A percentile compares a stretch with the other conserved stretches of the same genome.
Conservation (phyloP, 2,888 invertebrate genomes). For the Nemapogon koenigi region DNA sequence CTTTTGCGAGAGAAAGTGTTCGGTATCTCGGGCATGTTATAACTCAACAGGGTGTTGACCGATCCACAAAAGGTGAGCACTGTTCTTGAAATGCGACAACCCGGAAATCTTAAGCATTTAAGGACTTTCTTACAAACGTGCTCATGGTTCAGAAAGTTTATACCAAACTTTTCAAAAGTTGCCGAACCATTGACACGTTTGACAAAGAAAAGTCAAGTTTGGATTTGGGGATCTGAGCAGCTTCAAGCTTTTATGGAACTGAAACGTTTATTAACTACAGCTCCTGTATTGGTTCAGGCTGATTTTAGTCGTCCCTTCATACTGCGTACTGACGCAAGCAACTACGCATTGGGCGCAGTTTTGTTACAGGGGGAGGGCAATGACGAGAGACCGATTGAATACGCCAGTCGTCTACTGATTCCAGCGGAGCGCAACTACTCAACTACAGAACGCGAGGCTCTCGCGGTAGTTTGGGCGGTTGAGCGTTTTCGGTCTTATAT, state of each 20-base stretch:
- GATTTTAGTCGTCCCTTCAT: conserved; percentile 13
- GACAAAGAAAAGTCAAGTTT: conserved; percentile 18
- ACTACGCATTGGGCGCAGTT: conserved; percentile 15
- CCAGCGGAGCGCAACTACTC: conserved; percentile 26
- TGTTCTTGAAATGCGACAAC: conserved; percentile 9
- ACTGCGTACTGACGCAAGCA: conserved; percentile 17
- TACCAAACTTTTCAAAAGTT: conserved; percentile 17
- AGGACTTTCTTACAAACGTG: conserved; percentile 19
- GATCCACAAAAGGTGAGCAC: conserved; percentile 6
- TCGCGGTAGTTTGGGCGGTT: conserved; percentile 22
- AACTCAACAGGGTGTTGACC: conserved; percentile 4
- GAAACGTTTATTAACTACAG: conserved; percentile 14
- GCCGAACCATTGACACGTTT: conserved; percentile 17
- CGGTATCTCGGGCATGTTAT: conserved; percentile 10
- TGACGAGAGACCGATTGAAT: conserved; percentile 18
- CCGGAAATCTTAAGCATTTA: neutral
- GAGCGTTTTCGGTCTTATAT: conserved; percentile 14
- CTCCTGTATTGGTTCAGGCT: conserved; percentile 17
- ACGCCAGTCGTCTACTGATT: conserved; percentile 19
- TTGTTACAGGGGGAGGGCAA: conserved; percentile 14
- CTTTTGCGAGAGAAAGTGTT: conserved; percentile 8
- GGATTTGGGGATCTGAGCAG: conserved; percentile 21
- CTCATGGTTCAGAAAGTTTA: conserved; percentile 25
- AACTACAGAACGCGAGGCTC: conserved; percentile 28
- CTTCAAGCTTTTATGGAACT: conserved; percentile 14